Evolutionary conservation across 2,113 vertebrate genomes (phyloP).

Genomic region (Sylvia atricapilla): DNA sequence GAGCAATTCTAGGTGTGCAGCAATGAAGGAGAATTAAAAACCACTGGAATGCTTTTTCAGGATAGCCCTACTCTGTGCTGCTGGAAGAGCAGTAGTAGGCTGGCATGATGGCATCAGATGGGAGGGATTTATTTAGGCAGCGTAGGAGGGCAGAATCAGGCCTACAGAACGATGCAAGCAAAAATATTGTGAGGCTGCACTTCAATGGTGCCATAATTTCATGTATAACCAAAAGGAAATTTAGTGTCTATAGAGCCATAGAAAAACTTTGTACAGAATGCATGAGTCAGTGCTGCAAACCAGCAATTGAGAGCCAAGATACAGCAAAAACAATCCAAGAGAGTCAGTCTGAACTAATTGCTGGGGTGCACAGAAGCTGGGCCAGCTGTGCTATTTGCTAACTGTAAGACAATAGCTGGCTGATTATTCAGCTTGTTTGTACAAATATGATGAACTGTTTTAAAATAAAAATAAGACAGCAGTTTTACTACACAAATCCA

Average conservation of each 20-base stretch:
- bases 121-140: neutral
- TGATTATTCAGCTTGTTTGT: constrained; percentile 26
- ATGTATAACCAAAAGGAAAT: neutral
- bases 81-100: neutral
- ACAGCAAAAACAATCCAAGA: neutral
- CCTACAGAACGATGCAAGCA: neutral
- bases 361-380: neutral
- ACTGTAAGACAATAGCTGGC: neutral
- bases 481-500: neutral
- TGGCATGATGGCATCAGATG: neutral
- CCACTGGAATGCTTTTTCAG: neutral
- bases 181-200: neutral
- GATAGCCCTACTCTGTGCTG: neutral
- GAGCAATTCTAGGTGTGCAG: neutral
- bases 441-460: neutral
- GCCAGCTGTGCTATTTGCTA: constrained; percentile 28
- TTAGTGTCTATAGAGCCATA: neutral
- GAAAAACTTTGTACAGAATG: neutral
- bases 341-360: neutral
- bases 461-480: neutral
- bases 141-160: neutral
- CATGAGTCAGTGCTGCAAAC: neutral
- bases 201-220: neutral
- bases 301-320: neutral
- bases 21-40: neutral